Evolutionary conservation across 2,888 invertebrate genomes (phyloP), one percentile per base, ranked within the genome.

Genomic region (Papilio elwesi): DNA sequence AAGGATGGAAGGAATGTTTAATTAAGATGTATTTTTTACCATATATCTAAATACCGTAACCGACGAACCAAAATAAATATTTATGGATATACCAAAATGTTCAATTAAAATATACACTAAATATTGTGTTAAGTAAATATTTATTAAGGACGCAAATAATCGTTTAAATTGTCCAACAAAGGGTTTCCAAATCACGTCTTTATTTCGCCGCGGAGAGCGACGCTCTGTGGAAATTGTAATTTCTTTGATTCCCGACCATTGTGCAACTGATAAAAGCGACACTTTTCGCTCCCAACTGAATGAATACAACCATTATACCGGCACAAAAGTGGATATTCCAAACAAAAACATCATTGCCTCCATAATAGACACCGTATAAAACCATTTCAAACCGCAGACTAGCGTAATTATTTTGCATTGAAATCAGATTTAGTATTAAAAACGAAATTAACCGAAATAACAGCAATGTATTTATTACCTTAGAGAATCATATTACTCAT

Each of bases 211-310:
- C 94, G 94, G 94, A 94, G 94, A 74, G 75, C 77, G 76, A 76
- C 74, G 74, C 74, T 74, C 77, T 82, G 83, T 82, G 82, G 86
- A 88, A 90, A 89, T 88, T 87, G 86, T 91, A 91, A 91, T 92
- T 91, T 92, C 92, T 92, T 92, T 91, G 92, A 93, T 92, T 92
- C 89, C 82, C 85, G 83, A 80, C 91, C 84, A 91, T 92, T 92
- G 92, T 92, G 83, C 85, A 78, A 78, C 85, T 88, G 92, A 92
- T 93, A 92, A 92, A 92, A 88, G 90, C 88, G 91, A 92, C 92
- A 92, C 91, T 93, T 92, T 90, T 89, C 86, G 86, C 85, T 85
- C 86, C 86, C 82, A 86, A 89, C 87, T 89, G 91, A 90, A 91
- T 92, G 91, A 92, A 91, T 91, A 92, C 90, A 89, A 89, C 90